Base-by-base conservation (phyloP, 2,888 invertebrate genomes). In the Drosophila neotestacea region DNA sequence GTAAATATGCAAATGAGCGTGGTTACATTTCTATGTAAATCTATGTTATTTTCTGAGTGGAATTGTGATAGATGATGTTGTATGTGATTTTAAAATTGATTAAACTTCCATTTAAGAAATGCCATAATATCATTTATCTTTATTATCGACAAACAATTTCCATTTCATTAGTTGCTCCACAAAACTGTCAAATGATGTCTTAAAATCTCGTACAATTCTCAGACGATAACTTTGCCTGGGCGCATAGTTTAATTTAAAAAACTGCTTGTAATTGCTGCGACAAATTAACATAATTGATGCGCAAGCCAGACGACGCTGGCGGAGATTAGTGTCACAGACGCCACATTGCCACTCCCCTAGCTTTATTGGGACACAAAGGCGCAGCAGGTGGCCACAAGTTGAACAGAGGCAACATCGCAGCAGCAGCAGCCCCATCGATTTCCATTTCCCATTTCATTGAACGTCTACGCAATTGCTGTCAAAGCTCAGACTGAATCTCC, bases 271-370 rank as follows among this genome's bases (percentile, higher is more conserved):
- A 85, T 85, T 89, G 89, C 74, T 72, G 69, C 46, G 55, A 55
- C 59, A 88, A 76, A 85, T 85, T 89, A 88, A 85, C 85, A 85
- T 85, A 85, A 85, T 85, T 89, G 89, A 85, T 79, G 75, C 69
- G 72, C 70, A 22, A 38, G 70, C 61, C 71, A 83, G 69, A 62
- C 79, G 51, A 46, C n/a, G 13, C 56, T 63, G 58, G 67, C 61
- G 44, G 60, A 75, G 68, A 68, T 65, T 73, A 70, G 61, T 54
- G 55, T 61, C 65, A 58, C 41, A 32, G 34, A 36, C 61, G 9
- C 38, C 22, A 4, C 41, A 22, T 39, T 22, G 56, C 41, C 28
- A n/a, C 16, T 27, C 27, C 36, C n/a, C 38, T 61, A 2, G 4
- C 22, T 27, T 30, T n/a, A 27, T 5, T 27, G 47, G 55, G 59